Base-by-base conservation (phyloP, 2,113 vertebrate genomes). In the Lamprotornis superbus region DNA sequence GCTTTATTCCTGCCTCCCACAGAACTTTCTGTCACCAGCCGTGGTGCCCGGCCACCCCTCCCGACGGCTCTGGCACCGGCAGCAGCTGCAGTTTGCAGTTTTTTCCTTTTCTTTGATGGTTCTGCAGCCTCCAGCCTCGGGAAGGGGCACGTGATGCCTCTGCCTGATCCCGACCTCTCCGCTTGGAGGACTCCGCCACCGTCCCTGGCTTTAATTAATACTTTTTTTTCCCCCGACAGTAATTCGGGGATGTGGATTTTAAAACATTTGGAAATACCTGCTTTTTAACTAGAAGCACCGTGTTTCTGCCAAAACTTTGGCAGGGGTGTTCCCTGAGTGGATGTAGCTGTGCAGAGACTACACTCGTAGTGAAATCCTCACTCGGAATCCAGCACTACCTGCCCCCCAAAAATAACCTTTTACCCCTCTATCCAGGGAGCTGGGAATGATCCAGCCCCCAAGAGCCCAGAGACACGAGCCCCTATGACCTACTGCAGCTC, bases 401-500 rank as follows among this genome's bases (percentile, higher is more conserved):
- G 31, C 40, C 31, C 31, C 49, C 28, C 1, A 23, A 47, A 83
- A 89, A 69, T 2, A 23, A 65, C 57, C 12, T 78, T 71, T 55
- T 22, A 17, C 50, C 53, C 35, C 56, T 33, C 15, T 12, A 1
- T 25, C 61, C 82, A 9, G 14, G 15, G 42, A 53, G 74, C 9
- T 55, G 60, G 61, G 42, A 47, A 21, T 33, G 28, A 42, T 42
- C 25, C 15, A 79, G 8, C 53, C 44, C 61, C 61, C 4, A 4
- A 5, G 13, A 17, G 33, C 6, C 30, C 83, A 0, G 0, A 0
- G 3, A n/a, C 6, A 11, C 0, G 28, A 91, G 77, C 73, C 49
- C 60, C 44, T 5, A 6, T 21, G 57, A 77, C 33, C 60, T 56
- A 23, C 28, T 53, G 49, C 61, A 82, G 85, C 88, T 90, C 81